Percentiles rank a stretch among this genome's conserved stretches.
phyloP scores from a whole-genome alignment of 2,888 invertebrate species.

The Podabrus alpinus region DNA sequence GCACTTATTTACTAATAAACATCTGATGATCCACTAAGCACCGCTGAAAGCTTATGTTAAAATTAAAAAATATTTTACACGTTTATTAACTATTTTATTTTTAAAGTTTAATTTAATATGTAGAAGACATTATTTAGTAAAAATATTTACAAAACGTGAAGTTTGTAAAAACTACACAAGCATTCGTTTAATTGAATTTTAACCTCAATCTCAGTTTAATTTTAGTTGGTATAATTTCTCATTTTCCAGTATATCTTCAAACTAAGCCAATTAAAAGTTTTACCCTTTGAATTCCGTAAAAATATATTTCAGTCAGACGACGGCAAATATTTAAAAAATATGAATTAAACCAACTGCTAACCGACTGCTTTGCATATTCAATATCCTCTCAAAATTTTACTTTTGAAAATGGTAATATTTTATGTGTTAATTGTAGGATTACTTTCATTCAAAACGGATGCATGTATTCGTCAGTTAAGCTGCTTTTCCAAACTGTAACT shows the following conservation, averaged over 20 bases:
- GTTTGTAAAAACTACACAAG: neutral
- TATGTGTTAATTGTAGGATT: neutral
- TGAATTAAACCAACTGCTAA: neutral
- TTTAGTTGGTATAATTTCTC: neutral
- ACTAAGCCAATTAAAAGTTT: neutral
- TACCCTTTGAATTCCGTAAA: neutral
- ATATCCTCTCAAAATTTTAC: neutral
- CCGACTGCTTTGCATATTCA: neutral
- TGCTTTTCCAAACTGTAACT: neutral
- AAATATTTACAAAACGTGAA: neutral
- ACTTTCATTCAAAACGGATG: neutral
- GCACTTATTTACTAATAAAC: no score
- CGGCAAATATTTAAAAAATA: neutral
- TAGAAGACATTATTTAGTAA: no score
- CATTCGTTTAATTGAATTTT: neutral
- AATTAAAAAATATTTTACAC: no score
- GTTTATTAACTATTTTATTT: no score
- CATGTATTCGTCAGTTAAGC: neutral
- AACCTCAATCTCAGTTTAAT: neutral
- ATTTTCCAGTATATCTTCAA: neutral
- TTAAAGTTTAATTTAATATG: no score
- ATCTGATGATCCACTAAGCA: no score
- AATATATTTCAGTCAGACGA: neutral
- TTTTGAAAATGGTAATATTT: neutral
- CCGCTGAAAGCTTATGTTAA: no score